Percentiles rank a stretch among this genome's conserved stretches.
These are phyloP conservation scores for Lagenorhynchus albirostris DNA, from an alignment of 2,113 vertebrate genomes.

Conservation along the genomic window DNA sequence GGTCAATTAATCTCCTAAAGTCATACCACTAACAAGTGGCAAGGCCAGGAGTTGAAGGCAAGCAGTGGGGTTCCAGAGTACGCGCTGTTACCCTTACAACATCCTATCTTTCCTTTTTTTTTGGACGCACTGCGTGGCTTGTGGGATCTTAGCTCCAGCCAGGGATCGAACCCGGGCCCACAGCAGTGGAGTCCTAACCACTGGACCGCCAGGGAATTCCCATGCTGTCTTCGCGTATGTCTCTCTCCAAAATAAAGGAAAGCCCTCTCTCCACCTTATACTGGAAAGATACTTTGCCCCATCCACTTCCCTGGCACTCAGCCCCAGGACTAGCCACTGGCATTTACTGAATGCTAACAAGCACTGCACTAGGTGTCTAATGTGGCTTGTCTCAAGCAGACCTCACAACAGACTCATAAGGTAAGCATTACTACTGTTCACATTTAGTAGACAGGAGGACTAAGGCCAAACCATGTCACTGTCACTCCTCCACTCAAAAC, in stretches of 20 bases:
- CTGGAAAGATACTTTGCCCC: background rate
- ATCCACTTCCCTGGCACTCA: background rate
- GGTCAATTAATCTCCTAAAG: background rate
- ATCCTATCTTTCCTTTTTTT: background rate
- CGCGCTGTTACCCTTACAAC: rapidly evolving
- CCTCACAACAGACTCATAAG: background rate
- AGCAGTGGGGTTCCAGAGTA: background rate
- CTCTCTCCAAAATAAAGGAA: background rate
- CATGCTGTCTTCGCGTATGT: background rate
- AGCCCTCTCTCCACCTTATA: background rate
- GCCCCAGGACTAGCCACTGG: background rate
- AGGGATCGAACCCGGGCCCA: background rate
- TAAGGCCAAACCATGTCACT: background rate
- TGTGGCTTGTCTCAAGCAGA: background rate
- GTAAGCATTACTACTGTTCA: background rate
- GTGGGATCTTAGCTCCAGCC: background rate
- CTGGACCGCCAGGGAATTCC: background rate
- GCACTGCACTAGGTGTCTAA: background rate
- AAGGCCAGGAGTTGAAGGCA: background rate
- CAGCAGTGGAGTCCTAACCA: background rate
- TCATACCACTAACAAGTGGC: background rate
- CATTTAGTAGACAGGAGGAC: background rate
- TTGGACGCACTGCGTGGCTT: background rate
- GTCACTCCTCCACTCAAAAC: background rate
- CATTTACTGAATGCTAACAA: background rate